phyloP scores from a whole-genome alignment of 2,797 vertebrate genomes.

The Apogon talboti region DNA sequence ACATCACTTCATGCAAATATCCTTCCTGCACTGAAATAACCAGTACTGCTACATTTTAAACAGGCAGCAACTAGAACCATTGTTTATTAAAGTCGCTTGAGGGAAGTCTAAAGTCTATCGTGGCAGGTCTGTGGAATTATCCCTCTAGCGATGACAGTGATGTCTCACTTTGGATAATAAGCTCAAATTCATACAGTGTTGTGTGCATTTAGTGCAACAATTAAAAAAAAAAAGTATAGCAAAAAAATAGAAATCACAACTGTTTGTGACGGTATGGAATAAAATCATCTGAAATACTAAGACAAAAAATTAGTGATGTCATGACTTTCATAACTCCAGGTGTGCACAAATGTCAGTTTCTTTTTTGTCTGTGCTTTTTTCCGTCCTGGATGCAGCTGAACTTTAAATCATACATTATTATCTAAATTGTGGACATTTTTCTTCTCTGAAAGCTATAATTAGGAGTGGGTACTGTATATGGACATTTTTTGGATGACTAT shows the following conservation, averaged over 20 bases:
- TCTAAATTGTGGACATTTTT: slow-evolving; percentile 55
- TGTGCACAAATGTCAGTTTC: slow-evolving; percentile 4
- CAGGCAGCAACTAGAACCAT: slow-evolving; percentile 56
- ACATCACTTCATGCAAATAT: slow-evolving; percentile 32
- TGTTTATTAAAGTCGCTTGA: slow-evolving; percentile 37
- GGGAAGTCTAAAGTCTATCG: slow-evolving; percentile 22
- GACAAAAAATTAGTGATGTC: too few species aligned
- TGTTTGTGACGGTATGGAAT: background rate
- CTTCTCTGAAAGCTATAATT: slow-evolving; percentile 59
- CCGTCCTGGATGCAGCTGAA: slow-evolving; percentile 22
- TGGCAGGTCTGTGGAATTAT: background rate
- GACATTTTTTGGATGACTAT: slow-evolving; percentile 33
- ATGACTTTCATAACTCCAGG: background rate
- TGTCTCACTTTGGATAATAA: slow-evolving; percentile 15
- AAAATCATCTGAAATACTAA: background rate
- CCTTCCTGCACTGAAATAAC: slow-evolving; percentile 48
- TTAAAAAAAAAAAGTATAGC: slow-evolving; percentile 7
- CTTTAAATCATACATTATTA: slow-evolving; percentile 54
- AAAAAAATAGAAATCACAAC: background rate
- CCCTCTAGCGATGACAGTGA: slow-evolving; percentile 16
- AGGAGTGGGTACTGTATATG: slow-evolving; percentile 42
- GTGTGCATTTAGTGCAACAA: background rate
- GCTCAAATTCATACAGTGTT: background rate
- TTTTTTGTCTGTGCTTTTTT: slow-evolving; percentile 15
- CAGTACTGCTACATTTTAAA: slow-evolving; percentile 58